Evolutionary conservation across 1,140 invertebrate species (phyloP).

Genomic region (Brachionus rubens): DNA sequence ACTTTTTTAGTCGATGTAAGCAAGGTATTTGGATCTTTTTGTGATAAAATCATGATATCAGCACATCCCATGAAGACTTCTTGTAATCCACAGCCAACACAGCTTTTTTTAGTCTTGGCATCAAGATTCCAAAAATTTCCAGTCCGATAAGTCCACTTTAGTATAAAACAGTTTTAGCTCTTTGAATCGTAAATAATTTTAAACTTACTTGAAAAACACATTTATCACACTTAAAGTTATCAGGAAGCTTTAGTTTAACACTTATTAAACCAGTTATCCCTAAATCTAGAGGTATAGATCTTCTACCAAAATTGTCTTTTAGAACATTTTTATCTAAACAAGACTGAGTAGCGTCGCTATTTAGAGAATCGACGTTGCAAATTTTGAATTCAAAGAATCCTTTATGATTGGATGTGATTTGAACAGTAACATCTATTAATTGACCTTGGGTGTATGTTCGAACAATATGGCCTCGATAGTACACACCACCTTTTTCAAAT

Average conservation of each 20-base stretch:
- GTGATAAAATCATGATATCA: background rate
- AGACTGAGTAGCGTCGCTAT: constrained; percentile 6
- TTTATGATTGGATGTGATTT: constrained; percentile 51
- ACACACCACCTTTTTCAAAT: constrained; percentile 37
- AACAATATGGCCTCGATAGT: constrained; percentile 10
- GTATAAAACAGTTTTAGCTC: constrained; percentile 43
- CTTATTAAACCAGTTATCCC: background rate
- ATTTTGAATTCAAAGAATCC: constrained; percentile 53
- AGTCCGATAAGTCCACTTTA: constrained; percentile 42
- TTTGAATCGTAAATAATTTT: constrained; percentile 49
- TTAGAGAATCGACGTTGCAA: constrained; percentile 47
- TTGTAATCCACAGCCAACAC: constrained; percentile 48
- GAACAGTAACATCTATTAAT: background rate
- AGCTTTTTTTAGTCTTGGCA: background rate
- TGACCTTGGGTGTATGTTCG: background rate
- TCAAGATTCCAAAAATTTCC: constrained; percentile 47
- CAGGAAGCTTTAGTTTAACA: constrained; percentile 49
- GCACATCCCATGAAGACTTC: constrained; percentile 46
- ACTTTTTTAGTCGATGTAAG: too few relatives aligned
- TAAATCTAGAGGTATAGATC: background rate
- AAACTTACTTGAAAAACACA: constrained; percentile 54
- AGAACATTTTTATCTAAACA: constrained; percentile 31
- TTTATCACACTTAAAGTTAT: constrained; percentile 52
- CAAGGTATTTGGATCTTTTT: too few relatives aligned
- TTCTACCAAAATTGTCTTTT: background rate